phyloP scores from a whole-genome alignment of 2,113 vertebrate genomes.

The Brachyistius frenatus region DNA sequence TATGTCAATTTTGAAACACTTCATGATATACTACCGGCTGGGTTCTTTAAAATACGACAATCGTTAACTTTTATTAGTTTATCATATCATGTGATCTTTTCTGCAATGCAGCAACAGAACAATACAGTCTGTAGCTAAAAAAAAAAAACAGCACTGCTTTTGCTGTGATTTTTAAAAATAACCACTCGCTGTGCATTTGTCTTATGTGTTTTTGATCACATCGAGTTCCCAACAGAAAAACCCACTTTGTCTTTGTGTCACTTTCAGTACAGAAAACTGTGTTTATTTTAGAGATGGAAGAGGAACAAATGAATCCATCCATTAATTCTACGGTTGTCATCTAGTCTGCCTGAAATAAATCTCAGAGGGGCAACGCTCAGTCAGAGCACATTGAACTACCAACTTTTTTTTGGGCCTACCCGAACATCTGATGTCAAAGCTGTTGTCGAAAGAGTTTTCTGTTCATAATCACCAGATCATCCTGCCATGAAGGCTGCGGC shows the following conservation, averaged over 20 bases:
- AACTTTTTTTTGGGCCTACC: too few species aligned
- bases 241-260: not conserved
- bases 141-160: not conserved
- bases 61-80: too few species aligned
- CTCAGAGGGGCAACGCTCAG: slow-evolving; percentile 4
- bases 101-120: not conserved
- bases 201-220: slow-evolving; percentile 20
- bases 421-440: not conserved
- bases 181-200: not conserved
- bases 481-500: slow-evolving; percentile 79
- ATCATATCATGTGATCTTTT: too few species aligned
- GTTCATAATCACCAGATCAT: slow-evolving; percentile 81
- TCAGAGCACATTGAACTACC: not conserved
- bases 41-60: too few species aligned
- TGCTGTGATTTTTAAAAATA: not conserved
- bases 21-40: too few species aligned
- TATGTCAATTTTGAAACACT: too few species aligned
- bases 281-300: slow-evolving; percentile 3
- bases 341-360: slow-evolving; percentile 1
- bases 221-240: slow-evolving; percentile 22
- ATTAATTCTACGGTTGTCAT: not conserved
- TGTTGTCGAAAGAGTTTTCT: slow-evolving; percentile 27
- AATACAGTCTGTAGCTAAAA: not conserved
- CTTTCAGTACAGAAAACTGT: slow-evolving; percentile 7
- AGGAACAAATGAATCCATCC: slow-evolving; percentile 13